Evolutionary conservation across 2,797 vertebrate genomes (phyloP), one percentile per base, ranked within the genome.

Genomic region (Myotis pilosus): DNA sequence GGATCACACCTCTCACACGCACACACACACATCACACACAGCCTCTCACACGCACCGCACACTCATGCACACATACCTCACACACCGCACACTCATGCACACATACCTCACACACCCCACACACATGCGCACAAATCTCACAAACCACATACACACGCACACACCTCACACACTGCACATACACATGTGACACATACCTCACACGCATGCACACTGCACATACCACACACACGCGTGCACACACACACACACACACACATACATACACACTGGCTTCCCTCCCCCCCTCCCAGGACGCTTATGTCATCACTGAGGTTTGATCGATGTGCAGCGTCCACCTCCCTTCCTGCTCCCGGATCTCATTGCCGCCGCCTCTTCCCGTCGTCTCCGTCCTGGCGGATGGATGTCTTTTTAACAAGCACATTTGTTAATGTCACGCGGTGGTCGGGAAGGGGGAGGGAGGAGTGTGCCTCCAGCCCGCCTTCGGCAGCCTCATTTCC

Each of bases 271-370:
- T 20, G 0, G 36, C 57, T n/a, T 47, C 11, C 36, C 36, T 23
- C 51, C 41, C 22, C 22, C 62, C 33, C 47, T 49, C 30, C 44
- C 44, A 11, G 23, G 41, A 17, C 2, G 11, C 12, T 19, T 69
- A 3, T 4, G 5, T 38, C 30, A 15, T 51, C 41, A 36, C 3
- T 33, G 49, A 17, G 23, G 3, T 47, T 36, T 30, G 30, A 38
- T n/a, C 17, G 2, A 2, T 20, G 15, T 5, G 12, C 36, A 2
- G 1, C 1, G 4, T 17, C 81, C 11, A 0, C 33, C 75, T 13
- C 64, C 23, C 75, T 13, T 64, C 23, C 72, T 38, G 30, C 20
- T 60, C 69, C 82, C 68, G 80, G 47, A 20, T 11, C 82, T 72
- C 20, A 1, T 6, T 49, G 30, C 76, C 33, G 2, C 9, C 2